Base-by-base conservation (phyloP, 30 jellyfish, hydroid and myxozoan genomes). In the Morbakka virulenta region DNA sequence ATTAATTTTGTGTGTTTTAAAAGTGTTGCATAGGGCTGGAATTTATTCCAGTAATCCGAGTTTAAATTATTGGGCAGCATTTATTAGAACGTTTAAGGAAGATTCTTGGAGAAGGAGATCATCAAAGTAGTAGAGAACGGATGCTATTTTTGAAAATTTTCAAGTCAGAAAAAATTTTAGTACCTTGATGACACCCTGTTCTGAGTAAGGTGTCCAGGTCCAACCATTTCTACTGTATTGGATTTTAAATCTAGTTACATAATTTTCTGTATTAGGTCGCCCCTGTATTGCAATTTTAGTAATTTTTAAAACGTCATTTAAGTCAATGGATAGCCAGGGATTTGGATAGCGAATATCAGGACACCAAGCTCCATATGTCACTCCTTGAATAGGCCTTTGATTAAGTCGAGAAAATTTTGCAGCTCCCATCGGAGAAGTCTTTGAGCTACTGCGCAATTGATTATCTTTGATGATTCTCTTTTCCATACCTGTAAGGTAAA, bases 311-410 rank as follows among this genome's bases (percentile, higher is more conserved):
- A 32, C 25, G 12, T 33, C 3, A 13, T 84, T 87, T 2, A 87
- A 63, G 32, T 87, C 90, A 2, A 87, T 78, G 52, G 67, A 87
- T n/a, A 87, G 26, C 66, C 65, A 80, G 33, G 84, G 89, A 0
- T 49, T 69, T 31, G 69, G 29, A 69, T 76, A 72, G 22, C 72
- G 68, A 13, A 41, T 34, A 24, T 28, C 27, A 6, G 96, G 94
- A 65, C 96, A 87, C 96, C 96, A 87, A n/a, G 95, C 87, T 21
- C 86, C 80, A 3, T 50, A 67, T 23, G 70, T 33, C 0, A 28
- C 3, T 2, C 68, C 0, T 17, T 61, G 30, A 27, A 28, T 28
- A 4, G 52, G 29, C 14, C 29, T 28, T 17, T 66, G 61, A 79
- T 86, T 77, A 0, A 65, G 33, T 1, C 94, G 76, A 0, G 83